phyloP scores from a whole-genome alignment of 2,888 invertebrate genomes.

The Halictus ligatus region DNA sequence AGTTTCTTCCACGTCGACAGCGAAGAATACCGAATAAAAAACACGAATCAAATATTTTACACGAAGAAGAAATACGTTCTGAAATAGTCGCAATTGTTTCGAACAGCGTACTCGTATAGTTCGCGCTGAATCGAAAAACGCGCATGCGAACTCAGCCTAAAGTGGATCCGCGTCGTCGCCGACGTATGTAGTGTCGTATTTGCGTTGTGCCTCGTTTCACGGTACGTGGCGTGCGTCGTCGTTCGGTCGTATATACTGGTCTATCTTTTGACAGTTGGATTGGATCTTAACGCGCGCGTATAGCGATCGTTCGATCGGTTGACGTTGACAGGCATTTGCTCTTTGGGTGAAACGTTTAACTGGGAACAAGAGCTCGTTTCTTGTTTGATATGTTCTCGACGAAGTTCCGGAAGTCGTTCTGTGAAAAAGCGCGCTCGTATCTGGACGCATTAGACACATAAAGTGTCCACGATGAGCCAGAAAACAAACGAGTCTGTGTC shows the following conservation, averaged over 20 bases:
- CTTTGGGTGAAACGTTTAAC: neutral
- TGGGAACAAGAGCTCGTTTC: neutral
- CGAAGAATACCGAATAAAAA: neutral
- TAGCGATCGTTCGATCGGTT: constrained; percentile 16
- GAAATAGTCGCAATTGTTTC: neutral
- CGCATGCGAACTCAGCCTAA: constrained; percentile 42
- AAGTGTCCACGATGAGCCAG: constrained; percentile 49
- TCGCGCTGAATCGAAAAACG: constrained; percentile 30
- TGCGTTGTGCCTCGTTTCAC: constrained; percentile 49
- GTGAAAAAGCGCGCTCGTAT: constrained; percentile 29
- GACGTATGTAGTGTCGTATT: constrained; percentile 41
- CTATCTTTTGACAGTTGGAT: constrained; percentile 57
- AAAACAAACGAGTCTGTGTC: constrained; percentile 30
- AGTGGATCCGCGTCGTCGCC: constrained; percentile 47
- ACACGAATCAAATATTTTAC: neutral
- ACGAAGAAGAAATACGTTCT: neutral
- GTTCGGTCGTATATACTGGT: constrained; percentile 41
- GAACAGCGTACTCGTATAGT: constrained; percentile 8
- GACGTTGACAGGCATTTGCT: neutral
- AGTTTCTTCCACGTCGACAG: neutral
- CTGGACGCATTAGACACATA: constrained; percentile 30
- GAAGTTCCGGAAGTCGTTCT: constrained; percentile 13
- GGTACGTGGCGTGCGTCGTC: constrained; percentile 45
- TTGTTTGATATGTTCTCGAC: constrained; percentile 34
- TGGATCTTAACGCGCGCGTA: constrained; percentile 31